These are phyloP conservation scores for Emydura subglobosa DNA, from an alignment of 2,113 vertebrate genomes.

Conservation along the genomic window DNA sequence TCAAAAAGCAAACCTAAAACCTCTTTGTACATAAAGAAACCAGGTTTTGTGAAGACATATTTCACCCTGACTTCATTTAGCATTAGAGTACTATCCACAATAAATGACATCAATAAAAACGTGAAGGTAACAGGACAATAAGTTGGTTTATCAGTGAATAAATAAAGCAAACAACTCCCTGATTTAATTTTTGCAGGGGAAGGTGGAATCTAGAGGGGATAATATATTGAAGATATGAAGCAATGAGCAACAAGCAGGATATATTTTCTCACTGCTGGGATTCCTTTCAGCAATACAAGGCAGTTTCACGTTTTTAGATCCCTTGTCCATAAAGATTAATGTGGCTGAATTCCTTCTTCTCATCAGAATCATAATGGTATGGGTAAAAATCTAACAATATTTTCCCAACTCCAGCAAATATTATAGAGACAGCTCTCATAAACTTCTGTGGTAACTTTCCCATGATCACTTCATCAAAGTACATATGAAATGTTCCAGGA, in stretches of 20 bases:
- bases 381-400: not conserved
- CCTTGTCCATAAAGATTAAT: constrained; percentile 14
- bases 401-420: not conserved
- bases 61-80: constrained; percentile 42
- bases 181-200: constrained; percentile 32
- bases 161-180: constrained; percentile 57
- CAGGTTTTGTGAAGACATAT: constrained; percentile 37
- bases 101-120: constrained; percentile 57
- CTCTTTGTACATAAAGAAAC: not conserved
- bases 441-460: not conserved
- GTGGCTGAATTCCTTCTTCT: not conserved
- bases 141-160: constrained; percentile 38
- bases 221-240: constrained; percentile 19
- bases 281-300: not conserved
- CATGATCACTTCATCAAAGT: not conserved
- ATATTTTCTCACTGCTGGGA: not conserved
- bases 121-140: constrained; percentile 27
- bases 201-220: not conserved
- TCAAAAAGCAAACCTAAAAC: not conserved
- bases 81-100: constrained; percentile 41
- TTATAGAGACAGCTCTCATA: not conserved
- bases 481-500: not conserved
- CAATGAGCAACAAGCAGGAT: not conserved
- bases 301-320: not conserved
- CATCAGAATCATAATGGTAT: fast-evolving